Conservation (phyloP, 1,140 invertebrate genomes). For the Leptinotarsa defecta region DNA sequence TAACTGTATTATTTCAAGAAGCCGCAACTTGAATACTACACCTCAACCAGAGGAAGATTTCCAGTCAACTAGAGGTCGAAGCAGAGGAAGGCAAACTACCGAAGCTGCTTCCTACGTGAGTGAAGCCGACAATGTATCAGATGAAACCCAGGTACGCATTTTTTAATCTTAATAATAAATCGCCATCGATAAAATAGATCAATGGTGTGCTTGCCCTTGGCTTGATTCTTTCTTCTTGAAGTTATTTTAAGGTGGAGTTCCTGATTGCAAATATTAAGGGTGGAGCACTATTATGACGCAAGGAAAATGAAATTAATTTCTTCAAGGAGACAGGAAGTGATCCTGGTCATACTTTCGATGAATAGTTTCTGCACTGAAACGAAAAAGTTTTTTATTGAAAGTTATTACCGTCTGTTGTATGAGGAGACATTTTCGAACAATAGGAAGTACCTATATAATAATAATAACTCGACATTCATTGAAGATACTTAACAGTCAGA, state of each 20-base stretch:
- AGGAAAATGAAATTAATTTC: background rate
- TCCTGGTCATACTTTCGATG: background rate
- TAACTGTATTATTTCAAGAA: constrained; percentile 54
- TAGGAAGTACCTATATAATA: too few species aligned
- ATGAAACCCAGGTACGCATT: constrained; percentile 51
- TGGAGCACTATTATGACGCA: background rate
- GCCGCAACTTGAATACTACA: constrained; percentile 63
- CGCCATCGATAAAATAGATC: background rate
- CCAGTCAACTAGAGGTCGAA: constrained; percentile 56
- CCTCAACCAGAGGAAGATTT: constrained; percentile 52
- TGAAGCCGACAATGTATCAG: constrained; percentile 48
- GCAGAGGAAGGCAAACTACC: constrained; percentile 57
- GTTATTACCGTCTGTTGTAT: too few species aligned
- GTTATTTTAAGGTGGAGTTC: constrained; percentile 14
- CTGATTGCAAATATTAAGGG: background rate
- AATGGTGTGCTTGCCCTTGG: background rate
- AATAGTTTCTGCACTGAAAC: too few species aligned
- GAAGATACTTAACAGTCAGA: too few species aligned
- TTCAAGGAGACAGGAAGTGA: background rate
- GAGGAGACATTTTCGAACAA: too few species aligned
- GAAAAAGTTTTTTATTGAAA: too few species aligned
- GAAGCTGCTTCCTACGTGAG: constrained; percentile 38
- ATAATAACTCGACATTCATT: too few species aligned
- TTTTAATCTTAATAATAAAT: background rate
- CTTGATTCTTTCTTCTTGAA: background rate